Evolutionary conservation across 2,113 vertebrate genomes (phyloP).

Genomic region (Crocuta crocuta): DNA sequence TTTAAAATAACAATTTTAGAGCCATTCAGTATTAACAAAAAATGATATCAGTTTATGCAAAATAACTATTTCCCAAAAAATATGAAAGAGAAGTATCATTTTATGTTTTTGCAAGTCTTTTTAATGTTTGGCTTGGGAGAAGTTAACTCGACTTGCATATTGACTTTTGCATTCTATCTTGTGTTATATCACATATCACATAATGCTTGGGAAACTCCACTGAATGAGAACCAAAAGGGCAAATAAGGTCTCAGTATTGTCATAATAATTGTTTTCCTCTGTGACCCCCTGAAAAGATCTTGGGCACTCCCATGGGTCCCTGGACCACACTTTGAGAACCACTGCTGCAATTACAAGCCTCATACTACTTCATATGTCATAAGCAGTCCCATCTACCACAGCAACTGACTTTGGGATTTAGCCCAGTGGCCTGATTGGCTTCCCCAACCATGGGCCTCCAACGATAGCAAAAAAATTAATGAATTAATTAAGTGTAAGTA

Average conservation of each 20-base stretch:
- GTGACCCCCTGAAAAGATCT: neutral
- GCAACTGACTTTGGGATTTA: neutral
- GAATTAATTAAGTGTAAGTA: neutral
- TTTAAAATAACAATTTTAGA: slow-evolving; percentile 28
- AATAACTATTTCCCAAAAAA: slow-evolving; percentile 40
- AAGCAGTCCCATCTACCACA: neutral
- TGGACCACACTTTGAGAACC: neutral
- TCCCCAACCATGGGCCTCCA: neutral
- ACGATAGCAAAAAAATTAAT: neutral
- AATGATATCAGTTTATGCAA: slow-evolving; percentile 13
- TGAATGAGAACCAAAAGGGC: neutral
- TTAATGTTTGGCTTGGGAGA: neutral
- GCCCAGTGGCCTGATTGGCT: neutral
- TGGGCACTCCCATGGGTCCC: neutral
- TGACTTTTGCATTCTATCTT: neutral
- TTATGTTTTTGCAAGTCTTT: neutral
- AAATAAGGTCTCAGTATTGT: neutral
- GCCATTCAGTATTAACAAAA: neutral
- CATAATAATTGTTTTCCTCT: neutral
- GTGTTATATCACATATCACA: neutral
- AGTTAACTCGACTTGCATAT: neutral
- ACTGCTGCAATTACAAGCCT: neutral
- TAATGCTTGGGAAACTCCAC: neutral
- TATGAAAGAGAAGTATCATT: neutral
- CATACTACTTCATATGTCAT: neutral